Conservation (phyloP, 1,140 invertebrate genomes). For the Maconellicoccus hirsutus region DNA sequence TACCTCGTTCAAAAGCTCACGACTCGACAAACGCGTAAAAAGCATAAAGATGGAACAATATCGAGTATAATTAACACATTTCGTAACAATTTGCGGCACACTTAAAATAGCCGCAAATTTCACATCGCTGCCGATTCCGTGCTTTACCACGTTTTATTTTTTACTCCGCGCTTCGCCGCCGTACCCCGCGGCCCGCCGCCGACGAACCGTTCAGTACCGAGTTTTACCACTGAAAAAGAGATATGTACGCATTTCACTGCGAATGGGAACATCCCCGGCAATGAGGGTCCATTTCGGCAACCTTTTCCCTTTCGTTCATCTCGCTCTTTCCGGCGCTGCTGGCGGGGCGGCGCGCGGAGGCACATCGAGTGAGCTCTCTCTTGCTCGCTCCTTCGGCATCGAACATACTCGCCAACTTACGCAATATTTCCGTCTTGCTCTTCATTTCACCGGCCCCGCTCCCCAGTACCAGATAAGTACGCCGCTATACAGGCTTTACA, state of each 20-base stretch:
- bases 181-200: neutral
- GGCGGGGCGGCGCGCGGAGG: too few species aligned
- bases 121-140: neutral
- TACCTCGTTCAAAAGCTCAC: too few species aligned
- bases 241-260: constrained; percentile 12
- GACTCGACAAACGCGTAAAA: too few species aligned
- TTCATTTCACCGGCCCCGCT: neutral
- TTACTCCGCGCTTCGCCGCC: neutral
- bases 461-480: neutral
- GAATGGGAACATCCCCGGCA: constrained; percentile 15
- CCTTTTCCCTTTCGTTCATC: constrained; percentile 1
- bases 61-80: neutral
- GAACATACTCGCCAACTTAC: constrained; percentile 17
- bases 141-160: constrained; percentile 9
- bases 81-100: neutral
- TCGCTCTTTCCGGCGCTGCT: neutral
- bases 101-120: constrained; percentile 17
- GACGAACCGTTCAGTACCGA: constrained; percentile 15
- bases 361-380: too few species aligned
- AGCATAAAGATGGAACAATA: too few species aligned
- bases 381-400: neutral
- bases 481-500: constrained; percentile 16
- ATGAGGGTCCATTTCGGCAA: constrained; percentile 21
- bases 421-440: constrained; percentile 20
- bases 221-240: constrained; percentile 1